Conservation (phyloP, 2,888 invertebrate genomes). For the Colostygia pectinataria region DNA sequence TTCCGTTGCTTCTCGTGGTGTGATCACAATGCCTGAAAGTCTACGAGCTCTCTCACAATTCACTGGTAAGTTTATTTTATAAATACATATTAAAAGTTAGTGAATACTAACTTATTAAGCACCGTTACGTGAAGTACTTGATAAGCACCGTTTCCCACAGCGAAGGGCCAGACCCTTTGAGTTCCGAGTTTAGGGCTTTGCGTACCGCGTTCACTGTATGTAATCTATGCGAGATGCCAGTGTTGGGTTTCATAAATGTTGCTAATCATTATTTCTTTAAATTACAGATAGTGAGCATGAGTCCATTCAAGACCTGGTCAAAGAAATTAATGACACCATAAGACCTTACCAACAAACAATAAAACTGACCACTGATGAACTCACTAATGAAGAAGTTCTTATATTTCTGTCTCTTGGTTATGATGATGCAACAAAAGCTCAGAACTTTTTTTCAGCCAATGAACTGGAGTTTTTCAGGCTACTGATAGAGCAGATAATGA, state of each 20-base stretch:
- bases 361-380: constrained; percentile 64
- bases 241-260: too few relatives aligned
- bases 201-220: too few relatives aligned
- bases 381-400: constrained; percentile 61
- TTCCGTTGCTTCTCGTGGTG: constrained; percentile 64
- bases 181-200: too few relatives aligned
- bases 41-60: constrained; percentile 43
- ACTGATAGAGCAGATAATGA: constrained; percentile 69
- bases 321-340: constrained; percentile 63
- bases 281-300: constrained; percentile 48
- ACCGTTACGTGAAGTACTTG: too few relatives aligned
- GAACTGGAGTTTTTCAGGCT: constrained; percentile 71
- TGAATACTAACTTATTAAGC: too few relatives aligned
- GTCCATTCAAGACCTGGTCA: constrained; percentile 51
- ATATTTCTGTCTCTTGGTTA: constrained; percentile 64
- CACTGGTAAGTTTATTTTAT: constrained; percentile 43
- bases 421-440: constrained; percentile 68
- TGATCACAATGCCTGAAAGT: constrained; percentile 55
- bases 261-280: too few relatives aligned
- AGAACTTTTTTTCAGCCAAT: constrained; percentile 60
- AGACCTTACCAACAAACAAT: constrained; percentile 62
- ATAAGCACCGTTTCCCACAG: too few relatives aligned
- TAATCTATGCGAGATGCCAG: too few relatives aligned
- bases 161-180: too few relatives aligned
- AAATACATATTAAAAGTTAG: too few relatives aligned